Conservation (phyloP, 2,113 vertebrate genomes). For the Apteryx owenii region DNA sequence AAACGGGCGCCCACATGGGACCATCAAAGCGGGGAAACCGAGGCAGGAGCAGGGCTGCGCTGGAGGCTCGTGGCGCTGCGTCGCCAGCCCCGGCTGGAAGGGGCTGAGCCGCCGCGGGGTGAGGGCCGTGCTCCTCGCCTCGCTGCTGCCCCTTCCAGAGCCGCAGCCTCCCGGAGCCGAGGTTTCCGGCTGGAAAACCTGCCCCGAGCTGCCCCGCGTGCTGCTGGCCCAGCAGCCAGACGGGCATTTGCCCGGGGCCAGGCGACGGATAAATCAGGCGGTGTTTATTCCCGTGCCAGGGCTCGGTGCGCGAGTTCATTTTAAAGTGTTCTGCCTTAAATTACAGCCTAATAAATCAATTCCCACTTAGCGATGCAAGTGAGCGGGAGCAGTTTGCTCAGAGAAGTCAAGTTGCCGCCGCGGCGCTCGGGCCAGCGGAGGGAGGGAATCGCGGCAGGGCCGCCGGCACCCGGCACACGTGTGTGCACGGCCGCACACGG, state of each 20-base stretch:
- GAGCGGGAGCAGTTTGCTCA: background rate
- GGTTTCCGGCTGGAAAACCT: too few relatives aligned
- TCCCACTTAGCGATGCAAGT: background rate
- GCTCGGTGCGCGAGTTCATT: conserved; percentile 17
- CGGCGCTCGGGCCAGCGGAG: fast-evolving
- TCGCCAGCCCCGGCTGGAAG: too few relatives aligned
- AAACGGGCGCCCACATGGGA: too few relatives aligned
- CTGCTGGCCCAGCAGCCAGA: background rate
- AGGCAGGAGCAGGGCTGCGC: background rate
- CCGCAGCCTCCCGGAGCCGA: too few relatives aligned
- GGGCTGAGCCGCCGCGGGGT: too few relatives aligned
- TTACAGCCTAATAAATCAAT: conserved; percentile 44
- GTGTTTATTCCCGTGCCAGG: background rate
- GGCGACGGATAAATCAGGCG: conserved; percentile 21
- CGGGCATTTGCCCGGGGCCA: background rate
- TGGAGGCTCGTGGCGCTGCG: too few relatives aligned
- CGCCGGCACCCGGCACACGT: fast-evolving
- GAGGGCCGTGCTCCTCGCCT: background rate
- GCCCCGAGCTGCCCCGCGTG: background rate
- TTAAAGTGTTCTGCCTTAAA: conserved; percentile 43
- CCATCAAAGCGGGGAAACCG: too few relatives aligned
- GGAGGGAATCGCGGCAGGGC: background rate
- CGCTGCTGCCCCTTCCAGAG: fast-evolving
- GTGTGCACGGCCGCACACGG: background rate
- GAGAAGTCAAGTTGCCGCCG: background rate